These are phyloP conservation scores for Platanista minor DNA, from an alignment of 2,113 vertebrate species.

Conservation along the genomic window DNA sequence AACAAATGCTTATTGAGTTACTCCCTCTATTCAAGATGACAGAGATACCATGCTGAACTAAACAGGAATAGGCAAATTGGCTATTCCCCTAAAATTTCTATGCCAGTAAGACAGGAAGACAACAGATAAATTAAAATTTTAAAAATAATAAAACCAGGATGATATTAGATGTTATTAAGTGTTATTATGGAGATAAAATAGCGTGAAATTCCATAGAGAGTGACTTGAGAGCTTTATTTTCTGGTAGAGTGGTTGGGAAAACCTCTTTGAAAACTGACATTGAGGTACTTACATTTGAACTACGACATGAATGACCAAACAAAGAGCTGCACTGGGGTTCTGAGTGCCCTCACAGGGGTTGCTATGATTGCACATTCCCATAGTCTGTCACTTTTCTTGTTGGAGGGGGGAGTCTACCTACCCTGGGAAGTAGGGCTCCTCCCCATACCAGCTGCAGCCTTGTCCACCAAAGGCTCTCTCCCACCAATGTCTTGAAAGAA, in stretches of 20 bases:
- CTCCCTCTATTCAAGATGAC: not conserved
- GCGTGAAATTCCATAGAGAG: not conserved
- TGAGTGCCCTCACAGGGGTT: not conserved
- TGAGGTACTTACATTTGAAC: not conserved
- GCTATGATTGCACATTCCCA: not conserved
- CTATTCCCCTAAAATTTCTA: not conserved
- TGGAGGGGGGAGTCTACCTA: not conserved
- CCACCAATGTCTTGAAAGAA: accelerated
- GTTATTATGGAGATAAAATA: not conserved
- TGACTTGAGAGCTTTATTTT: not conserved
- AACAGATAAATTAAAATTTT: not conserved
- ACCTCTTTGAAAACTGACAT: not conserved
- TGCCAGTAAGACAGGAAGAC: not conserved
- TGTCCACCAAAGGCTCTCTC: not conserved
- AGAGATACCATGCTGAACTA: not conserved
- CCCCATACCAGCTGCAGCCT: not conserved
- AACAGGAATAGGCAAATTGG: not conserved
- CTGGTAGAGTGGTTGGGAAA: not conserved
- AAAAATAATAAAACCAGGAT: not conserved
- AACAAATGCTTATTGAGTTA: not conserved
- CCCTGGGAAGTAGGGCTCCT: not conserved
- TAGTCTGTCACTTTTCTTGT: not conserved
- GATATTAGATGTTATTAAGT: not conserved
- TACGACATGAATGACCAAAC: not conserved
- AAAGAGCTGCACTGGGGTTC: not conserved